Base-by-base conservation (phyloP, 2,888 invertebrate genomes). In the Thereva nobilitata region DNA sequence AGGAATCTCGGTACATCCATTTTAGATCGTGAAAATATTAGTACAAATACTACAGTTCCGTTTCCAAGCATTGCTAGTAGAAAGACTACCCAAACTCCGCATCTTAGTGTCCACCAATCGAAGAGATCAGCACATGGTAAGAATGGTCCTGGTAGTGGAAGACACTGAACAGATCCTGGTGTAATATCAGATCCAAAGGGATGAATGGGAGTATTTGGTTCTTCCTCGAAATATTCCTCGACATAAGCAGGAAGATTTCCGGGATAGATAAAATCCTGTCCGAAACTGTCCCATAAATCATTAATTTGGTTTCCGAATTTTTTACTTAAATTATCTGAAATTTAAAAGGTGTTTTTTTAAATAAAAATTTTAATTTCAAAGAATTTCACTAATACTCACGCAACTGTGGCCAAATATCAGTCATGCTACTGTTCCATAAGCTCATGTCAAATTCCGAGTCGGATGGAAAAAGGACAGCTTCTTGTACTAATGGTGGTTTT, bases 61-160 rank as follows among this genome's bases (percentile, higher is more conserved):
- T 98, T 98, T 71, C 98, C 98, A 59, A 97, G 86, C 83, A 98
- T 88, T 47, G 97, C 96, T 74, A 97, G 85, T 67, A 97, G 86
- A 82, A 97, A 97, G 52, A 98, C 96, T 10, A 95, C 89, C 97
- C 98, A 98, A 59, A 97, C 95, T 23, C 97, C 96, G 79, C 96
- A 97, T 49, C 96, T 87, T 73, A 97, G 83, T 4, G 95, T 95
- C 97, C 97, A 97, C 96, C 96, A 97, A 78, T 96, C 96, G 80
- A 97, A 97, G 65, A 97, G 84, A 80, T 97, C 97, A 77, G 93
- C 91, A 80, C 97, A 97, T 4, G 97, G 97, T 76, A 96, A 84
- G 83, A 97, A 97, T 3, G 97, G 96, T 37, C 93, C 94, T 3
- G 95, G 95, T 76, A 90, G 85, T 7, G 95, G 95, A 73, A 92